Base-by-base conservation (phyloP, 2,888 invertebrate genomes). In the Xylocampa areola region DNA sequence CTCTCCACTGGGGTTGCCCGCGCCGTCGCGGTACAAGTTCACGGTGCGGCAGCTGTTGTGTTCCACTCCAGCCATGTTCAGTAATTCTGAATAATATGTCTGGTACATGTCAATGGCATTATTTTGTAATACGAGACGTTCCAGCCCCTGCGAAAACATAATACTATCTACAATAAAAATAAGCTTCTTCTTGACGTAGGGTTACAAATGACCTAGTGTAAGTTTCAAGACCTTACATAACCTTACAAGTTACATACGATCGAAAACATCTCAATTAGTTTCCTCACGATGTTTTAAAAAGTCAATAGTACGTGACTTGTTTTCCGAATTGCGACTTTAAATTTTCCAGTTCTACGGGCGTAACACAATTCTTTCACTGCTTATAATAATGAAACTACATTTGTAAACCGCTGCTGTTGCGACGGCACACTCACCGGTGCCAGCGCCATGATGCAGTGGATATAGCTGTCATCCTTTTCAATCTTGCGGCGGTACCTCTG, bases 41-140 rank as follows among this genome's bases (percentile, higher is more conserved):
- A 98, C 96, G 0, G 97, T 98, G 50, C 97, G 95, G 27, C 96
- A 95, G 55, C 95, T 94, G 73, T 94, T 95, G 37, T 94, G 95
- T 84, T 97, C 96, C 0, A 96, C 94, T 41, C 95, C 86, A 0
- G 96, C 95, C 3, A 95, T 94, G 1, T 95, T 91, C 54, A 96
- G 95, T 72, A 96, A 94, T 65, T 97, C 96, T 33, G 95, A 94
- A 88, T 98, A 98, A 88, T 98, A 98, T 68, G 97, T 96, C 82
- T 97, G 96, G 87, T 98, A 98, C 83, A 99, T 97, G 85, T 98
- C 97, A 35, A 98, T 95, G 0, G 98, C 97, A 88, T 98, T 98
- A 89, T 99, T 99, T 91, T 98, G 98, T 64, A 96, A 92, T 54
- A 98, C 96, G 79, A 96, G 96, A 80, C 97, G 96, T 80, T 98